These are phyloP conservation scores for Typhlichthys eigenmanni DNA, from an alignment of 2,797 vertebrate species.

Conservation along the genomic window DNA sequence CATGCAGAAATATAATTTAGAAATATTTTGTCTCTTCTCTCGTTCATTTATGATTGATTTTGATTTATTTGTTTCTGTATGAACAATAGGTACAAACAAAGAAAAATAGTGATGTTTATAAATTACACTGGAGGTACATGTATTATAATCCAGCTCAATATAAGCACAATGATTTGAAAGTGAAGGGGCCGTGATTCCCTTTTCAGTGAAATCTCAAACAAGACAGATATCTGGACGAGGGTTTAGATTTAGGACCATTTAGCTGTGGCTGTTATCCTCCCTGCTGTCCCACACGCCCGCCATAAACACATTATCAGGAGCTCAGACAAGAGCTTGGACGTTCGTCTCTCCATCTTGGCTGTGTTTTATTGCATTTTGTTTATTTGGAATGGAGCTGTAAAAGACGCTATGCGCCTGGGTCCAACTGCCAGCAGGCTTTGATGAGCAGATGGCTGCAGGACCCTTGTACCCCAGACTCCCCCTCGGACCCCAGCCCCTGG, in stretches of 20 bases:
- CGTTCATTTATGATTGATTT: no score
- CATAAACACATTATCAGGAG: slow-evolving; percentile 62
- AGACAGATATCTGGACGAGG: slow-evolving; percentile 29
- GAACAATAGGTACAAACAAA: no score
- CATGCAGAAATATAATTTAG: no score
- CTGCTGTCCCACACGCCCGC: slow-evolving; percentile 20
- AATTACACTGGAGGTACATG: no score
- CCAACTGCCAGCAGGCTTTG: slow-evolving; percentile 55
- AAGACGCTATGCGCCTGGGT: slow-evolving; percentile 41
- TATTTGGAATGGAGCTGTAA: slow-evolving; percentile 57
- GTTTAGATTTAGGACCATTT: slow-evolving; percentile 33
- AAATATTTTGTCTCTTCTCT: no score
- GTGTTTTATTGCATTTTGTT: slow-evolving; percentile 37
- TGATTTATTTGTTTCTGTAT: no score
- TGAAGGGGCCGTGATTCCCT: no score
- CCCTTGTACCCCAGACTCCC: no score
- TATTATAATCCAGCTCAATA: no score
- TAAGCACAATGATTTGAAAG: no score
- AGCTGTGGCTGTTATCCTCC: slow-evolving; percentile 32
- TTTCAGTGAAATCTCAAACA: slow-evolving; percentile 19
- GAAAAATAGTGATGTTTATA: no score
- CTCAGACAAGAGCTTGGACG: slow-evolving; percentile 20
- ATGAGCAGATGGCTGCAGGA: slow-evolving; percentile 43
- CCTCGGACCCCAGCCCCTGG: slow-evolving; percentile 10
- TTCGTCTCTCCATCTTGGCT: slow-evolving; percentile 28